Base-by-base conservation (phyloP, 2,113 vertebrate species). In the Lepidothrix coronata region DNA sequence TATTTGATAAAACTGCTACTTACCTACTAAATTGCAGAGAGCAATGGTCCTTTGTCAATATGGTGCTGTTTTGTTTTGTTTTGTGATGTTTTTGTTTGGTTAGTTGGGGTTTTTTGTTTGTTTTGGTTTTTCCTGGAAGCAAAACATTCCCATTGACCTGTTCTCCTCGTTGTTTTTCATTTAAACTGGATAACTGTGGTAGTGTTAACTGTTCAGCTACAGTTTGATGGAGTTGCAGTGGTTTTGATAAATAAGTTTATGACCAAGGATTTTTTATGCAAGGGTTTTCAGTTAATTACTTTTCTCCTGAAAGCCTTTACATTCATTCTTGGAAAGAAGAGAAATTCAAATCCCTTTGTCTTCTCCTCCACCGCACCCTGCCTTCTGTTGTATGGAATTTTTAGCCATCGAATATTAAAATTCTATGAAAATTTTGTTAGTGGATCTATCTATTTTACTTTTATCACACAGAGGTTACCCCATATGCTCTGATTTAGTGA, bases 101-200 rank as follows among this genome's bases (percentile, higher is more conserved):
- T 35, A n/a, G 13, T 24, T 52, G 22, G 1, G 8, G 20, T 7
- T 8, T 25, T 11, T 12, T 5, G 3, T 13, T 14, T 13, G 6
- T 12, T 41, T 14, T 35, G 4, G 4, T 59, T 59, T 37, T n/a
- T 12, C 12, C 33, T 55, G 12, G 20, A 68, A 55, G n/a, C 4
- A 43, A 80, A 76, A 52, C 13, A 9, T 19, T 8, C 7, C 15
- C 5, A 14, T 74, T 94, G 93, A 37, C 25, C 20, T 72, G 22
- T 7, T 30, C 33, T 61, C 3, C 22, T 62, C 72, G 75, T 31
- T 65, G 39, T 2, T 68, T 91, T 95, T 72, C 24, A 27, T 76
- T 83, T 70, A 70, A 62, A 23, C 46, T 43, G 43, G 4, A 6
- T 66, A 20, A 55, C 12, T 24, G 30, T 78, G 30, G n/a, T n/a